Base-by-base conservation (phyloP, 2,888 invertebrate species). In the Agrilus biguttatus region DNA sequence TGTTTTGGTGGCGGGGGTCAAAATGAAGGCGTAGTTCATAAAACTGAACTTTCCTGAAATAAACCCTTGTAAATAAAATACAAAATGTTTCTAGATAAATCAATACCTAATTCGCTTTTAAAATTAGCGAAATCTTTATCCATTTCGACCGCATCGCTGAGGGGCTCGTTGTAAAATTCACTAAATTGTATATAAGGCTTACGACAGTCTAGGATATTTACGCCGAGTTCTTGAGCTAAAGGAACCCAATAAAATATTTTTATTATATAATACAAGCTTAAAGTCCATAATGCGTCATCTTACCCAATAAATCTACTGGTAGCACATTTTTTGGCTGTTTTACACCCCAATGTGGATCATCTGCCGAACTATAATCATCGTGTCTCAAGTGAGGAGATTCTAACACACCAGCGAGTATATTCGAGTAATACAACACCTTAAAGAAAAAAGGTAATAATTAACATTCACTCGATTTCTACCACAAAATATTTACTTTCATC, bases 101-200 rank as follows among this genome's bases (percentile, higher is more conserved):
- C 5, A 10, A 45, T 54, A 57, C 60, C 62, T 50, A 57, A 59
- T 59, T 80, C 78, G 54, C 80, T 81, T 66, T 87, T 87, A 65
- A 84, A 93, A 63, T 86, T 83, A 39, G 89, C 82, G 69, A 90
- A 92, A 68, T 95, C 93, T 59, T 83, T 80, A 64, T 92, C 90
- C 85, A 93, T 91, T 71, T 91, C 90, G 48, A 95, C 81, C 44
- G 80, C 80, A 64, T 93, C 92, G 68, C 91, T 91, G 39, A 93
- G 72, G 1, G 87, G 83, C 65, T 95, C 93, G 64, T 95, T 93
- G 67, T 93, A 90, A 69, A 95, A 95, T 57, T 93, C 92, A 49
- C 83, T 80, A 58, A 85, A 88, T 44, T 87, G 79, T 60, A 95
- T 74, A 55, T 79, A 74, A 33, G 93, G 92, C 58, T 77, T 78